These are phyloP conservation scores for Mormyrus hasselquistii DNA, from an alignment of 2,797 vertebrate genomes.

Conservation along the genomic window DNA sequence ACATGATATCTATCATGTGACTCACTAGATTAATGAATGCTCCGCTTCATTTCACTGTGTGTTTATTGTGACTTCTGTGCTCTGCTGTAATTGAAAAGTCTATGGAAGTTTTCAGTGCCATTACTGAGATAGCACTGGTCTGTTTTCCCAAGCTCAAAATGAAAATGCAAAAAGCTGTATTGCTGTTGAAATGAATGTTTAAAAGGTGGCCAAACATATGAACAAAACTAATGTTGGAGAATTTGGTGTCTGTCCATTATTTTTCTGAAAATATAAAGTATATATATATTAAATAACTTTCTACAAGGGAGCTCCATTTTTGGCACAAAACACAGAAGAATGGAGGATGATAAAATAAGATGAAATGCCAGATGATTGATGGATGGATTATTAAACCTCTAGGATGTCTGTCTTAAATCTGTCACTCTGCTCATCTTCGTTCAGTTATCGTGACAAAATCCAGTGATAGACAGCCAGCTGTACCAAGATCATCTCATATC, in stretches of 20 bases:
- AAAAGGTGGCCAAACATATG: background rate
- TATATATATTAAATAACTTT: constrained; percentile 2
- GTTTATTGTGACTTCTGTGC: background rate
- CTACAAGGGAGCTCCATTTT: background rate
- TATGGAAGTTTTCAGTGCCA: background rate
- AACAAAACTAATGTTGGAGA: background rate
- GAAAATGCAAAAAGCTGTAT: background rate
- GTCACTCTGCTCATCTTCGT: background rate
- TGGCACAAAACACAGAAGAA: background rate
- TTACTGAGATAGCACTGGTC: background rate
- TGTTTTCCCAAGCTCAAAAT: background rate
- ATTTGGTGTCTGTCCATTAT: background rate
- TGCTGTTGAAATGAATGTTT: background rate
- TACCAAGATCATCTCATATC: constrained; percentile 44
- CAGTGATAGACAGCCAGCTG: constrained; percentile 45
- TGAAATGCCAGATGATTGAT: constrained; percentile 9
- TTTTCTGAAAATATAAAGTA: background rate
- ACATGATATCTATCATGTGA: background rate
- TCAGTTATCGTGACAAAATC: constrained; percentile 52
- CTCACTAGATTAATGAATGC: background rate
- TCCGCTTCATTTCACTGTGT: background rate
- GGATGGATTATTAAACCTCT: constrained; percentile 14
- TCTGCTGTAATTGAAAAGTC: background rate
- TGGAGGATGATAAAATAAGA: background rate
- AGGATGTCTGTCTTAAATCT: constrained; percentile 8